Conservation (phyloP, 2,113 vertebrate genomes). For the Pungitius pungitius region DNA sequence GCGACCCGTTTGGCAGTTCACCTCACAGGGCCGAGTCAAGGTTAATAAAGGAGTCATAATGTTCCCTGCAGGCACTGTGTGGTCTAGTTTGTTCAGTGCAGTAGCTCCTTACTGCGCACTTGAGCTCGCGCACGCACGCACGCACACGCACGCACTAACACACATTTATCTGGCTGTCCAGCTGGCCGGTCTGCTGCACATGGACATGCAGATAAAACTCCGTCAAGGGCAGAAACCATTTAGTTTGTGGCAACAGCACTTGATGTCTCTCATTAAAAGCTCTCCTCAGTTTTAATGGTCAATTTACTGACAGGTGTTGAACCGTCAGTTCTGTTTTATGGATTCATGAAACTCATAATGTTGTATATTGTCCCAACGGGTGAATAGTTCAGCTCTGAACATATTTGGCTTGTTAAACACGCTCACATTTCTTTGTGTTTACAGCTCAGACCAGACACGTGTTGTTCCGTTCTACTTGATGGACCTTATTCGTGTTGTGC, state of each 20-base stretch:
- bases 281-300: not conserved
- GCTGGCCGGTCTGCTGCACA: conserved; percentile 51
- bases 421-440: not conserved
- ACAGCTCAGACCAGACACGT: not conserved
- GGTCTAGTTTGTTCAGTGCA: conserved; percentile 31
- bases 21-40: conserved; percentile 16
- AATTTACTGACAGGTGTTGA: conserved; percentile 10
- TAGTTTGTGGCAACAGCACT: conserved; percentile 23
- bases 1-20: not conserved
- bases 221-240: conserved; percentile 45
- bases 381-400: not conserved
- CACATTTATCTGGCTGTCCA: conserved; percentile 69
- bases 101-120: not conserved
- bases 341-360: conserved; percentile 20
- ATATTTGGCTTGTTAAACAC: not conserved
- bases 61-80: conserved; percentile 22
- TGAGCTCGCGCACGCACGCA: not conserved
- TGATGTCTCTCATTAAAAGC: not conserved
- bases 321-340: conserved; percentile 26
- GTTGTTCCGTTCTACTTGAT: not conserved
- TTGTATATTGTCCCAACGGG: not conserved
- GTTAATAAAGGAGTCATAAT: conserved; percentile 24
- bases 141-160: not conserved
- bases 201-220: conserved; percentile 59
- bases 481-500: not conserved